phyloP scores from a whole-genome alignment of 2,113 vertebrate genomes.

The Coreoperca whiteheadi region DNA sequence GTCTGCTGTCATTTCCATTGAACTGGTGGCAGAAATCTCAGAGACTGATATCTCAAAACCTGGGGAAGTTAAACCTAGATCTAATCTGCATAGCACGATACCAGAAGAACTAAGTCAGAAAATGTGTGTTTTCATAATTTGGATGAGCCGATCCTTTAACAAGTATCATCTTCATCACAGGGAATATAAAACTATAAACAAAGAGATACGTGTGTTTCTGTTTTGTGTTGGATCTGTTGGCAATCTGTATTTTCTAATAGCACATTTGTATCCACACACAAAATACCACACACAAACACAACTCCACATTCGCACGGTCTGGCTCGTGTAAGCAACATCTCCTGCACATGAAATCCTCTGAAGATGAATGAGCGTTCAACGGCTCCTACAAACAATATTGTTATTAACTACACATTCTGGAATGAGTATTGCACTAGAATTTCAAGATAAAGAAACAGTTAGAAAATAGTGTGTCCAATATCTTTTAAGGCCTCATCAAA shows the following conservation, averaged over 20 bases:
- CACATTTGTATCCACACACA: conserved; percentile 11
- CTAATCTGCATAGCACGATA: background rate
- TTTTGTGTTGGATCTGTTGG: conserved; percentile 6
- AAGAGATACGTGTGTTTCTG: background rate
- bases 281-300: background rate
- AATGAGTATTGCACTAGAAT: background rate
- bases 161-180: background rate
- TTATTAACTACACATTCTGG: background rate
- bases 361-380: background rate
- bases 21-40: background rate
- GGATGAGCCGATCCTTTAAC: background rate
- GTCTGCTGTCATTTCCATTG: background rate
- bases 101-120: background rate
- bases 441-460: conserved; percentile 9
- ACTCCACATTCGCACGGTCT: background rate
- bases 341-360: background rate
- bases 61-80: background rate
- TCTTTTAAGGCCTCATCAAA: conserved; percentile 32
- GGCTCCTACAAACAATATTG: background rate
- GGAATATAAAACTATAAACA: background rate
- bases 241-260: conserved; percentile 12
- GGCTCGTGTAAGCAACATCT: background rate
- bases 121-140: background rate
- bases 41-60: background rate
- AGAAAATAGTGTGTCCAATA: conserved; percentile 13